These are phyloP conservation scores for Stenolophus ochropezus DNA, from an alignment of 2,888 invertebrate species.

Conservation along the genomic window DNA sequence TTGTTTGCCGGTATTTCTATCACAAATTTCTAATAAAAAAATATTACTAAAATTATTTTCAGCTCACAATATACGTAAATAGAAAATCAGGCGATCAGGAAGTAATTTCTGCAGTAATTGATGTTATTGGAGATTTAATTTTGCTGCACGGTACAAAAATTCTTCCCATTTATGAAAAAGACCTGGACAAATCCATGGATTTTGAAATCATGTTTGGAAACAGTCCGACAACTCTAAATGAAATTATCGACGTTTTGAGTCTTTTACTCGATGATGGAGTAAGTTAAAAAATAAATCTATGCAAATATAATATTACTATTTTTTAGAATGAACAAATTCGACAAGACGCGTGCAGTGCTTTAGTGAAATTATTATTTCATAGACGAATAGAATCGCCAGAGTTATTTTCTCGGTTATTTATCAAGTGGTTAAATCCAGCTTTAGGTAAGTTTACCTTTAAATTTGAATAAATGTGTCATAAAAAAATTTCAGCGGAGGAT, in stretches of 20 bases:
- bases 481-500: constrained; percentile 75
- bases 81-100: neutral
- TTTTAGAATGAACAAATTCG: constrained; percentile 77
- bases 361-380: constrained; percentile 81
- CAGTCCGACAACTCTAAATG: constrained; percentile 21
- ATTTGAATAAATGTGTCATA: too few relatives aligned
- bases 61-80: constrained; percentile 15
- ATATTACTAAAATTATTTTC: constrained; percentile 1
- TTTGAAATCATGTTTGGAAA: constrained; percentile 16
- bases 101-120: constrained; percentile 1
- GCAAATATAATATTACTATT: constrained; percentile 5
- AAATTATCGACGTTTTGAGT: constrained; percentile 30
- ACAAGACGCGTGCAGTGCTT: constrained; percentile 80
- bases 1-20: constrained; percentile 34
- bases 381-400: constrained; percentile 80
- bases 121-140: constrained; percentile 28
- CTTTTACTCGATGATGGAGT: constrained; percentile 33
- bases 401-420: constrained; percentile 81
- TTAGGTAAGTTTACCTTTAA: constrained; percentile 76
- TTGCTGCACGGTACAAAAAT: constrained; percentile 10
- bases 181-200: constrained; percentile 9
- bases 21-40: too few relatives aligned
- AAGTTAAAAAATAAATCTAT: neutral
- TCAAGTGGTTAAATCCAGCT: constrained; percentile 89
- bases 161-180: neutral